Evolutionary conservation across 2,797 vertebrate species (phyloP).

Genomic region (Staurois parvus): DNA sequence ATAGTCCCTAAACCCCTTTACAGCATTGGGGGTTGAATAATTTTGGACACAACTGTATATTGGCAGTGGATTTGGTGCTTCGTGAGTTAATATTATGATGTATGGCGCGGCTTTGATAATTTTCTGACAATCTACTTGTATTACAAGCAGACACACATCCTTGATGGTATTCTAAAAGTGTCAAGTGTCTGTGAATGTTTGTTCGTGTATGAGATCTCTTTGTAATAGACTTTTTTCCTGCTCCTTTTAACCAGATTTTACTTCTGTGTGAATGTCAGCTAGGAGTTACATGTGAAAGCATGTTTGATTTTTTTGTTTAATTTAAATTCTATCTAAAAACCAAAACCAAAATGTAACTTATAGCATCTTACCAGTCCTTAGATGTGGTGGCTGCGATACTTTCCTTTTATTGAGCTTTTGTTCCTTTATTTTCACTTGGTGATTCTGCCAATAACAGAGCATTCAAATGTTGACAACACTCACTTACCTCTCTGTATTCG

Average conservation of each 20-base stretch:
- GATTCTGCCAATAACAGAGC: no score
- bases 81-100: neutral
- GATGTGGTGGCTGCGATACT: no score
- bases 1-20: no score
- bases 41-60: no score
- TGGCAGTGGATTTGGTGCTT: neutral
- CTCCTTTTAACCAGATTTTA: neutral
- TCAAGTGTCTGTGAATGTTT: neutral
- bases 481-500: no score
- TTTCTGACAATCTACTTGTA: neutral
- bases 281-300: neutral
- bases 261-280: neutral
- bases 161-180: constrained; percentile 10
- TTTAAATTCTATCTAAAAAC: neutral
- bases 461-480: no score
- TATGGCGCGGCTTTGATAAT: neutral
- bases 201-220: neutral
- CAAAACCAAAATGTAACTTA: neutral
- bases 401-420: neutral
- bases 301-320: neutral
- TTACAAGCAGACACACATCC: neutral
- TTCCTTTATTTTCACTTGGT: neutral
- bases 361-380: neutral
- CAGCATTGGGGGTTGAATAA: no score
- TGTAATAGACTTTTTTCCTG: neutral